These are phyloP conservation scores for Campylomormyrus numenius DNA, from an alignment of 2,113 vertebrate species.

Conservation along the genomic window DNA sequence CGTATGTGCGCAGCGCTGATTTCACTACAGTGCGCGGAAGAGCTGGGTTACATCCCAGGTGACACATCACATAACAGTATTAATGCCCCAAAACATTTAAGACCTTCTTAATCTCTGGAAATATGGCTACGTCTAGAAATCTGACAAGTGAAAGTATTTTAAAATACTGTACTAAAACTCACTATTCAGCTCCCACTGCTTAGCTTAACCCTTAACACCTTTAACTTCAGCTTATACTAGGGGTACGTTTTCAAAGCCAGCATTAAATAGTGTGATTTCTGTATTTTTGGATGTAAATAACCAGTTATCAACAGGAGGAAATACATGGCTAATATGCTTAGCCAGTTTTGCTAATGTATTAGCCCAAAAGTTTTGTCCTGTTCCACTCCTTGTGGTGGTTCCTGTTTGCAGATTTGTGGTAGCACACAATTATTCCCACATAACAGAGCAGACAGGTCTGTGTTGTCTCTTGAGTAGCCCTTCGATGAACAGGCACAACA, in stretches of 20 bases:
- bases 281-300: neutral
- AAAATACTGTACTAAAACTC: neutral
- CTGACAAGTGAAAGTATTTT: neutral
- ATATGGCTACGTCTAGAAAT: neutral
- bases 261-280: neutral
- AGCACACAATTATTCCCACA: neutral
- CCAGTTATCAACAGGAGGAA: neutral
- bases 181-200: neutral
- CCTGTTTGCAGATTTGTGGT: neutral
- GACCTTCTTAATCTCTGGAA: constrained; percentile 1
- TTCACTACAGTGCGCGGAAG: neutral
- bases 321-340: neutral
- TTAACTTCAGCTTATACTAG: neutral
- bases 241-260: neutral
- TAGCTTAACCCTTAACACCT: neutral
- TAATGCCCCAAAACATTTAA: constrained; percentile 1
- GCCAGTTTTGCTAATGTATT: neutral
- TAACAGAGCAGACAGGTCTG: neutral
- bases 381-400: neutral
- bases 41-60: neutral
- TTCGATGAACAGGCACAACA: neutral
- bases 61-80: neutral
- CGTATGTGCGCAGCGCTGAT: neutral
- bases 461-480: neutral
- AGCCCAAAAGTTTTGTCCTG: neutral